Base-by-base conservation (phyloP, 2,888 invertebrate species). In the Meandrusa payeni region DNA sequence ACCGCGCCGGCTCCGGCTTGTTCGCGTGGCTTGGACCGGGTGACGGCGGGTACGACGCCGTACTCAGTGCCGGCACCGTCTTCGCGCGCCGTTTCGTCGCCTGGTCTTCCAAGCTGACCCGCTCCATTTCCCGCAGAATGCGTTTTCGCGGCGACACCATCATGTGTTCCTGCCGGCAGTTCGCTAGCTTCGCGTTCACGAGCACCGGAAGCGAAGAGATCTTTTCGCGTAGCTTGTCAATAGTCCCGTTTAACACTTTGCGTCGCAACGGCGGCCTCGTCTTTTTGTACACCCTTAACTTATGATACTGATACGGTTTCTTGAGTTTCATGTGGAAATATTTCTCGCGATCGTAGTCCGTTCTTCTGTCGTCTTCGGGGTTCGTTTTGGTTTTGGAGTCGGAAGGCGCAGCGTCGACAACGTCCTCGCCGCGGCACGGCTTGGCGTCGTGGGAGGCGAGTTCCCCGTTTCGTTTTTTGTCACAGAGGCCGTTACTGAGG, bases 111-210 rank as follows among this genome's bases (percentile, higher is more conserved):
- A 92, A 80, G 50, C 91, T 93, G 3, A 94, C 94, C 61, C 93
- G 90, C 69, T 95, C 95, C 66, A 95, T 89, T 73, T 95, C 95
- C 40, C 95, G 90, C 48, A 95, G 83, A 76, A 95, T 93, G 56
- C 95, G 90, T 70, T 95, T 95, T 24, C 95, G 89, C 34, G 95
- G 95, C 47, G 95, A 95, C 15, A 95, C 94, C 59, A 93, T 92
- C 56, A 69, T 70, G 68, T 86, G 88, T 61, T 88, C 88, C 62
- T 83, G 87, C 32, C 86, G 76, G 48, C 87, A 87, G 55, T 59
- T 76, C 11, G 77, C 82, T 33, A 85, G 61, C 62, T 87, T 86
- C 5, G 78, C 81, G 61, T 86, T 83, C 33, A 85, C 76, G 33
- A 82, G 78, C 40, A 68, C 69, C 45, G 82, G 81, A 50, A 76